Conservation (phyloP, 2,797 vertebrate species). For the Cirrhinus mrigala region DNA sequence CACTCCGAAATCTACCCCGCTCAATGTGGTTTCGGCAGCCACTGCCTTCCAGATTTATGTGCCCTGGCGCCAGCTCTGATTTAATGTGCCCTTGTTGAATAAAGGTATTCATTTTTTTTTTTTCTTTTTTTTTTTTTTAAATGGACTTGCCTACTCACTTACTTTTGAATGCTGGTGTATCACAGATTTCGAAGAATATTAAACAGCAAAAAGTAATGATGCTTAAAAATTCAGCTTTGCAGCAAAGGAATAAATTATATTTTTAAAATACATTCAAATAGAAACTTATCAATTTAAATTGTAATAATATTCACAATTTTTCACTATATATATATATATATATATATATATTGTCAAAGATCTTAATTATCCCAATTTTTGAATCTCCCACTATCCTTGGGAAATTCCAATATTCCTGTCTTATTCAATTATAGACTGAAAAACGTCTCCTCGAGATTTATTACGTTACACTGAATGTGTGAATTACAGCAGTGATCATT, state of each 20-base stretch:
- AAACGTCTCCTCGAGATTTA: conserved; percentile 2
- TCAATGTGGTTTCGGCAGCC: not conserved
- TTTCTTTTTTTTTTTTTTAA: too few relatives aligned
- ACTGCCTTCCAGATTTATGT: too few relatives aligned
- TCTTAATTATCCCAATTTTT: not conserved
- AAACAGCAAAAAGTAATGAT: not conserved
- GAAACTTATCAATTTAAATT: not conserved
- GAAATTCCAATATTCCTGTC: not conserved
- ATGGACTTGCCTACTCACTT: not conserved
- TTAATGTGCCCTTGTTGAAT: too few relatives aligned
- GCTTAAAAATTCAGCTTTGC: not conserved
- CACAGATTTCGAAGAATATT: not conserved
- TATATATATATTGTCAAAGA: too few relatives aligned
- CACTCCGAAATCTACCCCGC: too few relatives aligned
- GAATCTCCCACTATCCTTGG: not conserved
- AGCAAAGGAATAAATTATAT: not conserved
- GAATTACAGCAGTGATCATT: not conserved
- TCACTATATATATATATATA: too few relatives aligned
- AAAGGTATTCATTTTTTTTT: too few relatives aligned
- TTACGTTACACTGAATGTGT: conserved; percentile 36
- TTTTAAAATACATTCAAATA: not conserved
- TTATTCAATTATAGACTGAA: conserved; percentile 33
- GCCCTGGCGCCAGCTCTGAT: too few relatives aligned
- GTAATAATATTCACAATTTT: not conserved
- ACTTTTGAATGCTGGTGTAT: not conserved